phyloP scores from a whole-genome alignment of 2,113 vertebrate species.

The Pygoscelis antarcticus region DNA sequence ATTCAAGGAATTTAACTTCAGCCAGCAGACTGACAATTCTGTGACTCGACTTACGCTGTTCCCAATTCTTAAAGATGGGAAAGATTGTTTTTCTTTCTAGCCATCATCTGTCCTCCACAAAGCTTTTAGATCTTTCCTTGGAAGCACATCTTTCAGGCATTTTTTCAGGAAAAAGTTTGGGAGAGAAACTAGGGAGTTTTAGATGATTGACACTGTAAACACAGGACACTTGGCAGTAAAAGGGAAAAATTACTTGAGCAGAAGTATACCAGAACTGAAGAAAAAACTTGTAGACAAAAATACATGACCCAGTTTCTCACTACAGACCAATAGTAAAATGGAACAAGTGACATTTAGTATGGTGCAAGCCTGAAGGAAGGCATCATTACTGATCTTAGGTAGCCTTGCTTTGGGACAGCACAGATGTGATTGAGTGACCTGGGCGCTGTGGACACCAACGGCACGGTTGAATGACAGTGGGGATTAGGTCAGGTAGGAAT shows the following conservation, averaged over 20 bases:
- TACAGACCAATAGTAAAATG: background rate
- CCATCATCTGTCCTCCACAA: background rate
- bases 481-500: background rate
- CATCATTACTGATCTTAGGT: background rate
- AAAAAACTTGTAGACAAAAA: background rate
- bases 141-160: background rate
- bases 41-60: background rate
- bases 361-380: background rate
- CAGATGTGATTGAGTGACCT: background rate
- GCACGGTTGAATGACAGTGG: background rate
- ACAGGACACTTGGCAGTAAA: background rate
- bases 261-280: background rate
- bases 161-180: background rate
- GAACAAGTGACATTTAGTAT: background rate
- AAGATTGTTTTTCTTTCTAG: background rate
- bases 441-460: rapidly evolving
- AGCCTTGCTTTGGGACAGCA: background rate
- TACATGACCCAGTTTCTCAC: background rate
- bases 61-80: background rate
- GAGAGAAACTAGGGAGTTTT: background rate
- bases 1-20: background rate
- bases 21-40: background rate
- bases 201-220: background rate
- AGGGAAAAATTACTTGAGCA: background rate
- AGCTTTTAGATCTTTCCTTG: background rate